These are phyloP conservation scores for Polypedilum pembai DNA, from an alignment of 1,140 invertebrate species.

Conservation along the genomic window DNA sequence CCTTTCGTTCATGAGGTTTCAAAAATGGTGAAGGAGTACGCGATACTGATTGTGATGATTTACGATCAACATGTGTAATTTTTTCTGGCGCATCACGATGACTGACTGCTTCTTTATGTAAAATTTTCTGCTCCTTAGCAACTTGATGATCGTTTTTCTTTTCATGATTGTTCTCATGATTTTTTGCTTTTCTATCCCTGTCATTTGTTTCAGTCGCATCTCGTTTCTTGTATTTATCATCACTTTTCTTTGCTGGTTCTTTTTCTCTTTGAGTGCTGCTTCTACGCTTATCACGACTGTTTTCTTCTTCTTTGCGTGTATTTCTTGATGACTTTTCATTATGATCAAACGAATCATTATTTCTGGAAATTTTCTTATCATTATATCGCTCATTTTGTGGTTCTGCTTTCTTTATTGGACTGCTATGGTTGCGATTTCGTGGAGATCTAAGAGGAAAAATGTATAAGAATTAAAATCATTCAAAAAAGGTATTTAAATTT, in stretches of 20 bases:
- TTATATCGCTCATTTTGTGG: background rate
- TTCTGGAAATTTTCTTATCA: background rate
- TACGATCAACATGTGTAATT: background rate
- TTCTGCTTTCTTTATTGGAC: background rate
- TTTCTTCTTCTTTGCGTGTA: background rate
- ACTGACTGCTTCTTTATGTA: background rate
- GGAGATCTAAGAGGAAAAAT: background rate
- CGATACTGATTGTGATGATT: slow-evolving; percentile 54
- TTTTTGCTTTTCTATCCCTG: background rate
- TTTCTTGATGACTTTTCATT: background rate
- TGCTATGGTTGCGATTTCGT: background rate
- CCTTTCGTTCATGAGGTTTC: slow-evolving; percentile 56
- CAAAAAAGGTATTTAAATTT: no score
- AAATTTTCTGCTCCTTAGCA: background rate
- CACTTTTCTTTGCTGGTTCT: background rate
- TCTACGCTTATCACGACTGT: background rate
- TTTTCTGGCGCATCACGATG: background rate
- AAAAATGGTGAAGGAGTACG: slow-evolving; percentile 72
- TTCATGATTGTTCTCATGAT: background rate
- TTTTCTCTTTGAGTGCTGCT: background rate
- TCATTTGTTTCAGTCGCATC: background rate
- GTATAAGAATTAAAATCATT: background rate
- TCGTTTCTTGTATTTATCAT: background rate
- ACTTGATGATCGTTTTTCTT: background rate
- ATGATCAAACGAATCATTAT: background rate